Conservation (phyloP, 1,140 invertebrate species). For the Ylistrum balloti region DNA sequence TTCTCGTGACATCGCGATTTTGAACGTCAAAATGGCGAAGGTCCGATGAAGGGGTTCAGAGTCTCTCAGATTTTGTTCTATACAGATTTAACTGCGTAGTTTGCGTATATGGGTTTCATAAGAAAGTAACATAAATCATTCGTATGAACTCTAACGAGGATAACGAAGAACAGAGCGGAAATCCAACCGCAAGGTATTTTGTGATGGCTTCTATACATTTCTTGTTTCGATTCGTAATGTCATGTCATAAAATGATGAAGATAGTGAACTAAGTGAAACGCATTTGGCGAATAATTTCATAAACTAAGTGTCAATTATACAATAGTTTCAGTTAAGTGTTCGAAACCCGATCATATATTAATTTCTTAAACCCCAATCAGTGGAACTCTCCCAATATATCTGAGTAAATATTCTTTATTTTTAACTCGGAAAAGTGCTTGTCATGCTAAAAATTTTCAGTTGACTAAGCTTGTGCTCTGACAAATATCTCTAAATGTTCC, state of each 20-base stretch:
- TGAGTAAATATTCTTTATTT: too few relatives aligned
- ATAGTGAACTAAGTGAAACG: background rate
- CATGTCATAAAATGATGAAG: background rate
- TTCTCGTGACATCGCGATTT: background rate
- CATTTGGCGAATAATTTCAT: background rate
- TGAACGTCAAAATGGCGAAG: constrained; percentile 26
- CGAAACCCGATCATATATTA: too few relatives aligned
- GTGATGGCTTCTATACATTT: background rate
- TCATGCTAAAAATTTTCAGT: background rate
- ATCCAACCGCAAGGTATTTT: constrained; percentile 75
- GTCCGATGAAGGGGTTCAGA: constrained; percentile 36
- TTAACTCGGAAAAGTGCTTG: background rate
- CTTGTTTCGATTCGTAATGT: background rate
- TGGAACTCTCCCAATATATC: too few relatives aligned
- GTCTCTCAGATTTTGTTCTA: background rate
- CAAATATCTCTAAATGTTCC: too few relatives aligned
- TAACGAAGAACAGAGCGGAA: constrained; percentile 70
- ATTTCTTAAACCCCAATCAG: too few relatives aligned
- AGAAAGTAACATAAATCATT: constrained; percentile 61
- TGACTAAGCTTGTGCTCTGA: too few relatives aligned
- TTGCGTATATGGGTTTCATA: constrained; percentile 45
- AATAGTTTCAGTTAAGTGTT: background rate
- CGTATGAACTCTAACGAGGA: constrained; percentile 77
- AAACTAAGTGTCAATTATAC: too few relatives aligned
- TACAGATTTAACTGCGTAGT: background rate